Conservation (phyloP, 92 coral and sea anemone species). For the Phenganax marumi region DNA sequence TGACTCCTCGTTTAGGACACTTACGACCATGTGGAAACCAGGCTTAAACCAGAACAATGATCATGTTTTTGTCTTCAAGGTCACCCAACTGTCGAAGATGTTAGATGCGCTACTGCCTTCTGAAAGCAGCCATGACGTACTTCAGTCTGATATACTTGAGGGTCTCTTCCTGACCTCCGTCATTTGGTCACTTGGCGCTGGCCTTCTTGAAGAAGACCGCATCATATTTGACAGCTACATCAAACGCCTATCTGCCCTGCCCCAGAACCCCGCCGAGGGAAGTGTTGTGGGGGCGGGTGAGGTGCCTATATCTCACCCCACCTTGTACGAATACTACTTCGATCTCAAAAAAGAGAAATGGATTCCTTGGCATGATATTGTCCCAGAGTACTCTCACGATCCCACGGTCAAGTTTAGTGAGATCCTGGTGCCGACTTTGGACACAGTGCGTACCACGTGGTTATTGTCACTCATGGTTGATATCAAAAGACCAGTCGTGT, state of each 20-base stretch:
- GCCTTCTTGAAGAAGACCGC: conserved; percentile 86
- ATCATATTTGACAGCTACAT: conserved; percentile 78
- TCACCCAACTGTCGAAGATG: conserved; percentile 89
- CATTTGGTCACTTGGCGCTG: conserved; percentile 95
- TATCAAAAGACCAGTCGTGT: conserved; percentile 86
- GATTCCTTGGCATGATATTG: conserved; percentile 94
- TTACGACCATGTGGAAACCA: too few relatives aligned
- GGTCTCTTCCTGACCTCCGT: conserved; percentile 79
- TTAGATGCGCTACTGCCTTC: conserved; percentile 90
- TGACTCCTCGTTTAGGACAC: too few relatives aligned
- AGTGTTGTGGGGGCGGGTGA: conserved; percentile 96
- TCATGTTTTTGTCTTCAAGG: conserved; percentile 49
- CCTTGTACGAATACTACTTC: conserved; percentile 86
- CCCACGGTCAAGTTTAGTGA: conserved; percentile 92
- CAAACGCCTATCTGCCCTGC: conserved; percentile 77
- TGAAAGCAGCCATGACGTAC: conserved; percentile 67
- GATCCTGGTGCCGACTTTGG: conserved; percentile 98
- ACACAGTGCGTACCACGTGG: conserved; percentile 99
- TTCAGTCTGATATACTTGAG: conserved; percentile 80
- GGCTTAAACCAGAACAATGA: neutral
- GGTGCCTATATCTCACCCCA: conserved; percentile 83
- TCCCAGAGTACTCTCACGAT: conserved; percentile 89
- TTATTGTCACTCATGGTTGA: conserved; percentile 89
- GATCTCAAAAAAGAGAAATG: conserved; percentile 80
- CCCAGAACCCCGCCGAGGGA: conserved; percentile 96